These are phyloP conservation scores for Oryzias sinensis DNA, from an alignment of 2,797 vertebrate genomes.

Conservation along the genomic window DNA sequence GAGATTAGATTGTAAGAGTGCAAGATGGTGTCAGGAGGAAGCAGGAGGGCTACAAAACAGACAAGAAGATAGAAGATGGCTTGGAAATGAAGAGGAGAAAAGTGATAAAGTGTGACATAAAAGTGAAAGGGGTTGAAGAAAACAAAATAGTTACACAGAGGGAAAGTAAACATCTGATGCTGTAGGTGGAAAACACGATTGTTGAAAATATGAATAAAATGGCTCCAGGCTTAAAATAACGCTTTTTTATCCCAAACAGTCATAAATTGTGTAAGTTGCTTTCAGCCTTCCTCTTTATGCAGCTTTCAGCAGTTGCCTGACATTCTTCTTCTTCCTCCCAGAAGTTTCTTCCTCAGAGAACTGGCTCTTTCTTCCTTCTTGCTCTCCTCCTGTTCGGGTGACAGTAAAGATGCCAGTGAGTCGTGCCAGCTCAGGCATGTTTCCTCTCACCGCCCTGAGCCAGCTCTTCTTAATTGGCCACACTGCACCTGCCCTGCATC, in stretches of 20 bases:
- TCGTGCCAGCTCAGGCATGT: not conserved
- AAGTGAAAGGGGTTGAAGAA: not conserved
- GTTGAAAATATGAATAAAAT: too few species aligned
- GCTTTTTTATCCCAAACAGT: too few species aligned
- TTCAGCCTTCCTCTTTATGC: too few species aligned
- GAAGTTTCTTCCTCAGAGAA: not conserved
- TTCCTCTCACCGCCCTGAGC: conserved; percentile 7
- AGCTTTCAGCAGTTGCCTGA: not conserved
- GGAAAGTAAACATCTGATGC: too few species aligned
- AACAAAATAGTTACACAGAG: too few species aligned
- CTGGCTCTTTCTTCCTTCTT: not conserved
- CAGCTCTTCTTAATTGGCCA: conserved; percentile 30
- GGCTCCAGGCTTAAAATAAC: too few species aligned
- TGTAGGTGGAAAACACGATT: too few species aligned
- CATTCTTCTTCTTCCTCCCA: too few species aligned
- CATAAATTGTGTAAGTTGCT: too few species aligned
- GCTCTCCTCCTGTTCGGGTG: not conserved
- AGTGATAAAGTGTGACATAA: not conserved
- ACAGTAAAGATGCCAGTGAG: conserved; percentile 5
- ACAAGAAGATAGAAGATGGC: conserved; percentile 4
- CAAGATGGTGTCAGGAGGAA: conserved; percentile 1
- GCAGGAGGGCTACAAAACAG: not conserved
- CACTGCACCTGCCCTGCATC: conserved; percentile 49
- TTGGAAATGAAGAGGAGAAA: not conserved
- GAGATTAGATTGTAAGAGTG: conserved; percentile 8